Evolutionary conservation across 2,888 invertebrate species (phyloP), one percentile per base, ranked within the genome.

Genomic region (Trichogramma evanescens): DNA sequence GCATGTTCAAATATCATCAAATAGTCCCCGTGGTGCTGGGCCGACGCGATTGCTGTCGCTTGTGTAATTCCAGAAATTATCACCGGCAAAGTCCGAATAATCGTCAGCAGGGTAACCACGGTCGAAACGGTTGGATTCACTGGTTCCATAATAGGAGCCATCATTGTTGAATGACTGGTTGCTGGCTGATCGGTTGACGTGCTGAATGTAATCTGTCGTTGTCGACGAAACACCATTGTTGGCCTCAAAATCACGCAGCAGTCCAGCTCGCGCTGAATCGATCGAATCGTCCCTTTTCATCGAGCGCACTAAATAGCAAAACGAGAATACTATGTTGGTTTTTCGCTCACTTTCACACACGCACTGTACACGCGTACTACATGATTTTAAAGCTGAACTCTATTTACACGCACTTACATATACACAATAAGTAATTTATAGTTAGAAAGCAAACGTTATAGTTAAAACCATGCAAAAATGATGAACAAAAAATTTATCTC

Each of bases 251-350:
- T 92, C 90, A 66, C 86, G 82, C 13, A 93, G 81, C 39, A 93
- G 83, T 74, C 91, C 92, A 71, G 89, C 86, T 72, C 85, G 85
- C 72, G 89, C 89, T 76, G 88, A 86, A 72, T 89, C 89, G 75
- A 84, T 83, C 13, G 82, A 81, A 59, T 83, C 83, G 61, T 83
- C 79, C 75, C 84, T 73, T 74, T 79, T 75, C 70, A 80, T 68
- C 64, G 81, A 78, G 72, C 82, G 80, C 58, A 82, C 83, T 82
- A 66, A 6, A 70, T 65, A 26, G 26, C 26, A 26, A 26, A 26
- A 26, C 26, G 26, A 26, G 26, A 26, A 26, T 26, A 26, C 26
- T 26, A 26, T 26, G 26, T 26, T 26, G 26, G 26, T 1, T 26
- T 26, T 26, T 26, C 26, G 26, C 26, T 26, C 26, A 26, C 26